Evolutionary conservation across 2,797 vertebrate species (phyloP), one percentile per base, ranked within the genome.

Genomic region (Enoplosus armatus): DNA sequence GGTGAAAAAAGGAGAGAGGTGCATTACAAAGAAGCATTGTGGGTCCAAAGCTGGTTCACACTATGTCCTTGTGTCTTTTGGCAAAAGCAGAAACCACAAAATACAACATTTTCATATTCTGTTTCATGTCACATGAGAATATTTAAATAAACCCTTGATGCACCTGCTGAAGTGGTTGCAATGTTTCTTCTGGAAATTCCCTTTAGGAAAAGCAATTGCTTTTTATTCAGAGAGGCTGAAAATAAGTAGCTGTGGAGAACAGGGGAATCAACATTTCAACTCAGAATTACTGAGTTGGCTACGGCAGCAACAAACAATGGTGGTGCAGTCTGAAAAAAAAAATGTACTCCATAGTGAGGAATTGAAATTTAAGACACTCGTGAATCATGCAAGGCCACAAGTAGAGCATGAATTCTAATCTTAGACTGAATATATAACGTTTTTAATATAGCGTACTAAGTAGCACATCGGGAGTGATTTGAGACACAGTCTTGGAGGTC

Each of bases 1-100:
- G 8, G 16, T 43, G 29, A 55, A 63, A 26, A 26, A n/a, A 56
- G 6, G 1, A 58, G 18, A 37, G 39, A 29, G 29, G 20, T 27
- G 58, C 20, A 45, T 68, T 50, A 16, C 33, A 39, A 31, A 26
- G 37, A 37, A 24, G 24, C n/a, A 1, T 7, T 26, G 55, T 14
- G 5, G 9, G 8, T 22, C 6, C 31, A 22, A 16, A 72, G 24
- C 53, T 55, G 74, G 33, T 45, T 80, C 45, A 54, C 61, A 45
- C 26, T 18, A 9, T 6, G 12, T 10, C 6, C 1, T 4, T 12
- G 3, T 51, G 10, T 79, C 24, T 56, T 61, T 51, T 79, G 31
- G 50, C 55, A n/a, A 50, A 75, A 61, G 20, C 51, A 62, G 31
- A 69, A 45, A 67, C 31, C 60, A 51, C 64, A 56, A 9, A 26